Conservation (phyloP, 2,113 vertebrate species). For the Pogona vitticeps region DNA sequence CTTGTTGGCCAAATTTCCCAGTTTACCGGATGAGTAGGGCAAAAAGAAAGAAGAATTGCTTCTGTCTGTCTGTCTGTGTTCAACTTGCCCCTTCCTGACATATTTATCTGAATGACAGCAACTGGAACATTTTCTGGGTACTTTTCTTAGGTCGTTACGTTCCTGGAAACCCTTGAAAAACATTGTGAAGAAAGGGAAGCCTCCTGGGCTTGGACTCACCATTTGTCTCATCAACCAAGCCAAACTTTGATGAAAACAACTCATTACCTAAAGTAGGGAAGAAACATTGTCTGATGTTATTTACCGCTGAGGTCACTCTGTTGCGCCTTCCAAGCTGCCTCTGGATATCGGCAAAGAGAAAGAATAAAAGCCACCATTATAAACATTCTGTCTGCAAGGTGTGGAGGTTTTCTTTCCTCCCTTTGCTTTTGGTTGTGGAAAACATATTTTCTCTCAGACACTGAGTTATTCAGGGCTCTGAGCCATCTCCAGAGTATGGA, state of each 20-base stretch:
- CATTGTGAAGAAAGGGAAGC: conserved; percentile 60
- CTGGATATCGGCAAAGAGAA: conserved; percentile 62
- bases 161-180: conserved; percentile 71
- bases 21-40: conserved; percentile 19
- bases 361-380: conserved; percentile 49
- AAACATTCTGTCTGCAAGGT: conserved; percentile 67
- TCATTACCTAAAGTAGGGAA: conserved; percentile 67
- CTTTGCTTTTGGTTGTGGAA: conserved; percentile 30
- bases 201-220: conserved; percentile 68
- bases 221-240: conserved; percentile 60
- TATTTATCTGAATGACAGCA: conserved; percentile 32
- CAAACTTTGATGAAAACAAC: conserved; percentile 71
- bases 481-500: conserved; percentile 27
- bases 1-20: not conserved
- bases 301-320: conserved; percentile 68
- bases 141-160: conserved; percentile 67
- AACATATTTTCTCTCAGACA: conserved; percentile 14
- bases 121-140: conserved; percentile 57
- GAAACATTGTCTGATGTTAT: conserved; percentile 67
- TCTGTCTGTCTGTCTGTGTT: not conserved
- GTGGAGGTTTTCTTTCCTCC: conserved; percentile 54
- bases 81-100: not conserved
- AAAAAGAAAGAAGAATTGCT: conserved; percentile 1
- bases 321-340: conserved; percentile 69
- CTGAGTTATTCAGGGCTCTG: not conserved